Conservation (phyloP, 23 tunicate genomes). For the Botrylloides violaceus region DNA sequence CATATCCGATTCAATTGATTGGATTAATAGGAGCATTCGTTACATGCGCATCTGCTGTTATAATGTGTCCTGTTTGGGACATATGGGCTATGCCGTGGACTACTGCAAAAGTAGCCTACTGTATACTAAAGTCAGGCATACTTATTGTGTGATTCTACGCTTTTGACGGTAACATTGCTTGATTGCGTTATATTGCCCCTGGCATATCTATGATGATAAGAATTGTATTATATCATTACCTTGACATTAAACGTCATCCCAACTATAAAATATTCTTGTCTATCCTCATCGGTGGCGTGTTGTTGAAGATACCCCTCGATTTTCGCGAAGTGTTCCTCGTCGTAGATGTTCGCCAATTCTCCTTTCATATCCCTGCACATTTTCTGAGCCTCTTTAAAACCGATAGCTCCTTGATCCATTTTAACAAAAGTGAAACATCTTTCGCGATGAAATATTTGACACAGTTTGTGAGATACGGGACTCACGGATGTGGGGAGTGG, state of each 20-base stretch:
- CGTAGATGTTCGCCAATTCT: not conserved
- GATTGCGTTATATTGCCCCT: too few species aligned
- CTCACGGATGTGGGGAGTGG: not conserved
- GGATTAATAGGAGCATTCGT: too few species aligned
- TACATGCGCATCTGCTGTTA: too few species aligned
- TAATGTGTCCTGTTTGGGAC: too few species aligned
- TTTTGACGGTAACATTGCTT: too few species aligned
- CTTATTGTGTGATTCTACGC: too few species aligned
- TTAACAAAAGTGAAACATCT: not conserved
- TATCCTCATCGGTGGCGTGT: not conserved
- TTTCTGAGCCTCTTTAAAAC: not conserved
- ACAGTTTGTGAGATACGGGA: not conserved
- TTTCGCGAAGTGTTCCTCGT: not conserved
- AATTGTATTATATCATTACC: not conserved
- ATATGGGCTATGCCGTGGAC: too few species aligned
- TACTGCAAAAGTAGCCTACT: too few species aligned
- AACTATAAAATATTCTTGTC: not conserved
- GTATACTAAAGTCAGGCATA: too few species aligned
- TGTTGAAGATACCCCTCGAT: not conserved
- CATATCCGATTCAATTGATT: too few species aligned
- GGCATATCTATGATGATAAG: too few species aligned
- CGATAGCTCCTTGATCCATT: not conserved
- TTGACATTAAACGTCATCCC: not conserved
- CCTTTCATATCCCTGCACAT: not conserved
- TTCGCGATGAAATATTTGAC: not conserved